Conservation (phyloP, 1,140 invertebrate genomes). For the Heliconius himera region DNA sequence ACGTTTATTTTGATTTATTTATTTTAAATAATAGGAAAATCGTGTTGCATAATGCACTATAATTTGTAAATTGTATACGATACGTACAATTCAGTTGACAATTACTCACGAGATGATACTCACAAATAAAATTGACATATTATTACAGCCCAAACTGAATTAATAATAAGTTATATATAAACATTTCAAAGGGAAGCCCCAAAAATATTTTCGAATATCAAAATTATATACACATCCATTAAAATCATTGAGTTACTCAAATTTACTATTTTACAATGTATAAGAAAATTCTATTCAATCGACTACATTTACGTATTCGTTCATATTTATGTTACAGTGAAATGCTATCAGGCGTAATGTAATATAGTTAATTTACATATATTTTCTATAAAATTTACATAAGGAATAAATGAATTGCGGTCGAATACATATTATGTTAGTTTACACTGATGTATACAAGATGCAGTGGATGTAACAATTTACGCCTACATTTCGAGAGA, state of each 20-base stretch:
- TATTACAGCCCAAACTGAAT: neutral
- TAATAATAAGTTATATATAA: neutral
- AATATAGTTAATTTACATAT: conserved; percentile 79
- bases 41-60: neutral
- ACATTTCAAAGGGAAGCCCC: neutral
- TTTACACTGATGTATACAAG: conserved; percentile 47
- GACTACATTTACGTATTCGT: conserved; percentile 34
- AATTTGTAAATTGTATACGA: neutral
- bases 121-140: conserved; percentile 7
- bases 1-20: too few species aligned
- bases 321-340: conserved; percentile 73
- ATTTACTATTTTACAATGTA: conserved; percentile 4
- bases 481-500: conserved; percentile 40
- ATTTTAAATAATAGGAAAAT: too few species aligned
- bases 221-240: neutral
- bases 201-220: neutral
- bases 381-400: conserved; percentile 81
- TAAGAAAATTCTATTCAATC: conserved; percentile 10
- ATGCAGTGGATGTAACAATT: conserved; percentile 49
- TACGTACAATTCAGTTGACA: neutral
- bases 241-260: neutral
- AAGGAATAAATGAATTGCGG: conserved; percentile 75
- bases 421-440: conserved; percentile 47
- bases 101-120: neutral
- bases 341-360: conserved; percentile 77